These are phyloP conservation scores for Hydractinia symbiolongicarpus DNA, from an alignment of 30 jellyfish, hydroid and myxozoan genomes.

Conservation along the genomic window DNA sequence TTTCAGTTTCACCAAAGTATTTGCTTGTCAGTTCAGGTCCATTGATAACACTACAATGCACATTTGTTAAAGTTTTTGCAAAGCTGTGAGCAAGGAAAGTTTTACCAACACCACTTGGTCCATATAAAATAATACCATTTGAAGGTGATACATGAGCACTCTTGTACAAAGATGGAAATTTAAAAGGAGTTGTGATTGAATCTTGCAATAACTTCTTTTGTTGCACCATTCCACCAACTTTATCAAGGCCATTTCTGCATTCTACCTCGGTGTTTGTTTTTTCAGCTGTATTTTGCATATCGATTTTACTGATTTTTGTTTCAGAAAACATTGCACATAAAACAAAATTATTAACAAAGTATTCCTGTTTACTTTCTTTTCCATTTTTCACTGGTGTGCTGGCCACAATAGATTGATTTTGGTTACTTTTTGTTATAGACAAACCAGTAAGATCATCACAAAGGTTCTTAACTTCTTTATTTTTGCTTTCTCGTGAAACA, in stretches of 20 bases:
- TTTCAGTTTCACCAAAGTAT: conserved; percentile 89
- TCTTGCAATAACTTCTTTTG: background rate
- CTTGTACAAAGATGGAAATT: conserved; percentile 8
- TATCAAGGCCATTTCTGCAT: background rate
- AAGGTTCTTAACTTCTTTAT: background rate
- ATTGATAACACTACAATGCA: conserved; percentile 45
- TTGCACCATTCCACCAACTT: conserved; percentile 23
- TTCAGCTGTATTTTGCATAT: no score
- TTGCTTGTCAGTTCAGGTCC: conserved; percentile 93
- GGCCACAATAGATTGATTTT: background rate
- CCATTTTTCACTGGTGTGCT: conserved; percentile 20
- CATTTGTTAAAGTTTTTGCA: conserved; percentile 44
- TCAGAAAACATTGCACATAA: no score
- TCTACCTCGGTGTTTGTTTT: no score
- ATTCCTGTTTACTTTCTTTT: no score
- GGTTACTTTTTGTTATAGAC: conserved; percentile 3
- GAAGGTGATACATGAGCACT: conserved; percentile 46
- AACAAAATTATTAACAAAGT: no score
- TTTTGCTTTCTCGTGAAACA: background rate
- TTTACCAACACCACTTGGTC: conserved; percentile 98
- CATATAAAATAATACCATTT: conserved; percentile 77
- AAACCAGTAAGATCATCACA: background rate
- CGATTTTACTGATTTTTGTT: no score
- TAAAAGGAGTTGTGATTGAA: conserved; percentile 12
- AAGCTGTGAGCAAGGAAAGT: conserved; percentile 68